Evolutionary conservation across 2,797 vertebrate genomes (phyloP).

Genomic region (Acestrorhynchus altus): DNA sequence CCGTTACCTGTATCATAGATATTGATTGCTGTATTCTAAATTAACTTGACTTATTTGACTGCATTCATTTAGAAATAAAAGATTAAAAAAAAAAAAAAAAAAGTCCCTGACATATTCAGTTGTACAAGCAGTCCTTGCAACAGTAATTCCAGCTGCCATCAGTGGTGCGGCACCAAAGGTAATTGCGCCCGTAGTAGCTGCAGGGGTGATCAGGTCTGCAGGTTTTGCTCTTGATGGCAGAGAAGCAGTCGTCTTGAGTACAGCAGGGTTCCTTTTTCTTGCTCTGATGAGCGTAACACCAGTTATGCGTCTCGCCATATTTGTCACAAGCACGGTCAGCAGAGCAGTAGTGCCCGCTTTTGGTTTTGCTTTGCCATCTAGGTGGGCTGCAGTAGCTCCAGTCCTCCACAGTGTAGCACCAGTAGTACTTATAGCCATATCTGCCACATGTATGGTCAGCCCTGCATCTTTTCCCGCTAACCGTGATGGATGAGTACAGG

Average conservation of each 20-base stretch:
- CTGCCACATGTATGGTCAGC: constrained; percentile 32
- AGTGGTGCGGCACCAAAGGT: constrained; percentile 38
- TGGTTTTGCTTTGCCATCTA: constrained; percentile 7
- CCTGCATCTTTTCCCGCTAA: neutral
- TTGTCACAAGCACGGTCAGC: constrained; percentile 24
- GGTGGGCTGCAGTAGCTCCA: constrained; percentile 47
- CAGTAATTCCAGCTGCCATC: constrained; percentile 12
- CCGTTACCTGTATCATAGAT: too few species aligned
- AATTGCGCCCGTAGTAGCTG: rapidly evolving
- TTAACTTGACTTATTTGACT: too few species aligned
- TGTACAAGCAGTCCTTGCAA: neutral
- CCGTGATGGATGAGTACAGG: constrained; percentile 35
- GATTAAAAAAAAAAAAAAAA: too few species aligned
- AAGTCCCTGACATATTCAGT: neutral
- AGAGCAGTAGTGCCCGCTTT: constrained; percentile 23
- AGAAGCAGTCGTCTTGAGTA: constrained; percentile 2
- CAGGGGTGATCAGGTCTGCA: neutral
- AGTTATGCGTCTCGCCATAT: neutral
- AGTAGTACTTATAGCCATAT: constrained; percentile 19
- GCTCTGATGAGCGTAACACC: constrained; percentile 24
- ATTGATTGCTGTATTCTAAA: too few species aligned
- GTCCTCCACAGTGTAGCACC: neutral
- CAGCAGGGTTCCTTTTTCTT: neutral
- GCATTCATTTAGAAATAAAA: too few species aligned
- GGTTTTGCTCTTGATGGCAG: neutral